Percentiles rank a stretch among this genome's conserved stretches.
These are phyloP conservation scores for Muraenolepis orangiensis DNA, from an alignment of 2,797 vertebrate species.

Conservation along the genomic window DNA sequence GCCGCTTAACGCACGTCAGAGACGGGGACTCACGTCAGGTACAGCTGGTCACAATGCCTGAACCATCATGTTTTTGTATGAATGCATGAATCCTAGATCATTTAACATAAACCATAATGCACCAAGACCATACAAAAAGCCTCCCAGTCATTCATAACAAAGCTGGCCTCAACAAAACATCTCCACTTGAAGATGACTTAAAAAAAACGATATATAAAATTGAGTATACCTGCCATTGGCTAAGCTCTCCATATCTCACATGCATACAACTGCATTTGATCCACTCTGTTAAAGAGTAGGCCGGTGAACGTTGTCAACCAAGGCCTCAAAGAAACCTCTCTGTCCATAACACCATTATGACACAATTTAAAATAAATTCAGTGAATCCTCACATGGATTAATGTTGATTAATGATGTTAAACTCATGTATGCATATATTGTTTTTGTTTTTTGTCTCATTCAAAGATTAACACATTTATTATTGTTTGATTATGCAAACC, in stretches of 20 bases:
- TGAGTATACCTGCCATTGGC: not conserved
- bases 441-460: conserved; percentile 58
- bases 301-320: not conserved
- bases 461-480: conserved; percentile 72
- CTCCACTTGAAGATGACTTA: too few species aligned
- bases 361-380: conserved; percentile 7
- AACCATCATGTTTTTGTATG: not conserved
- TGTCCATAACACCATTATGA: not conserved
- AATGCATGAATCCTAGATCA: not conserved
- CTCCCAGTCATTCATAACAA: not conserved
- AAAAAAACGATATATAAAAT: too few species aligned
- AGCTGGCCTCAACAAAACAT: too few species aligned
- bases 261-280: not conserved
- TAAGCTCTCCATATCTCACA: not conserved
- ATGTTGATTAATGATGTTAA: conserved; percentile 51
- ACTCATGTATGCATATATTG: conserved; percentile 54
- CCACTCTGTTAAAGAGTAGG: not conserved
- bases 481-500: conserved; percentile 72
- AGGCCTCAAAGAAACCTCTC: not conserved
- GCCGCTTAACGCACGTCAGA: not conserved
- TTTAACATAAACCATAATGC: not conserved
- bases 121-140: not conserved
- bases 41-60: not conserved
- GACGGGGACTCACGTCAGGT: not conserved
- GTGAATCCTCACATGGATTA: conserved; percentile 44